Evolutionary conservation across 2,113 vertebrate genomes (phyloP).

Genomic region (Pseudolaguvia tuberculata): DNA sequence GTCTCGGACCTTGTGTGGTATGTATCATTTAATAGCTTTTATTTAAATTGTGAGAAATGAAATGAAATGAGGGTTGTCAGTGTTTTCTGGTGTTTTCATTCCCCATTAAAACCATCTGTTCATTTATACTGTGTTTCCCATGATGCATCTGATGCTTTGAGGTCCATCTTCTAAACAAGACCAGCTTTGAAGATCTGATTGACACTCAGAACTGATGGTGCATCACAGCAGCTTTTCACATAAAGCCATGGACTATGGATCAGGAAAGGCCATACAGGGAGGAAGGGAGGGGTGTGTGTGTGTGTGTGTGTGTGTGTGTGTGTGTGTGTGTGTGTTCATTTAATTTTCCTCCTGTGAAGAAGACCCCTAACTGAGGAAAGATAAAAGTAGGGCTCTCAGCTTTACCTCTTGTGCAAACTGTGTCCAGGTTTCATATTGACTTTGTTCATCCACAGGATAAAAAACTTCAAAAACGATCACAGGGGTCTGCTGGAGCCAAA

Average conservation of each 20-base stretch:
- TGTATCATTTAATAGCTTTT: too few species aligned
- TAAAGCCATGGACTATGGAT: conserved; percentile 23
- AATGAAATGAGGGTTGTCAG: neutral
- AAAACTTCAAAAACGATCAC: conserved; percentile 19
- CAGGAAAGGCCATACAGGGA: neutral
- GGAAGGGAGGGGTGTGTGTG: conserved; percentile 29
- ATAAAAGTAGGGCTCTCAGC: conserved; percentile 54
- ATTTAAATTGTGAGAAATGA: too few species aligned
- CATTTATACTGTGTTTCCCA: conserved; percentile 3
- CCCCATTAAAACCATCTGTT: conserved; percentile 9
- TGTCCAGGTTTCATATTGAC: conserved; percentile 30
- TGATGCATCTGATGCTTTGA: conserved; percentile 2
- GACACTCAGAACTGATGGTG: conserved; percentile 21
- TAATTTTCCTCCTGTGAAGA: conserved; percentile 18
- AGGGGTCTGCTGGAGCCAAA: too few species aligned
- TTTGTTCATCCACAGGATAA: conserved; percentile 19
- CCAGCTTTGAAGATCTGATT: conserved; percentile 10
- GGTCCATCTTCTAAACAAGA: conserved; percentile 13
- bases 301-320: conserved; percentile 41
- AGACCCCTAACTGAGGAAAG: conserved; percentile 47
- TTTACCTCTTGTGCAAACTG: conserved; percentile 44
- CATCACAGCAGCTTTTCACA: conserved; percentile 21
- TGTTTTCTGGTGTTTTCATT: neutral
- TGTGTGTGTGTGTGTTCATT: conserved; percentile 35
- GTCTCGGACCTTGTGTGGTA: too few species aligned